Evolutionary conservation across 2,888 invertebrate species (phyloP).

Genomic region (Tetragonula carbonaria): DNA sequence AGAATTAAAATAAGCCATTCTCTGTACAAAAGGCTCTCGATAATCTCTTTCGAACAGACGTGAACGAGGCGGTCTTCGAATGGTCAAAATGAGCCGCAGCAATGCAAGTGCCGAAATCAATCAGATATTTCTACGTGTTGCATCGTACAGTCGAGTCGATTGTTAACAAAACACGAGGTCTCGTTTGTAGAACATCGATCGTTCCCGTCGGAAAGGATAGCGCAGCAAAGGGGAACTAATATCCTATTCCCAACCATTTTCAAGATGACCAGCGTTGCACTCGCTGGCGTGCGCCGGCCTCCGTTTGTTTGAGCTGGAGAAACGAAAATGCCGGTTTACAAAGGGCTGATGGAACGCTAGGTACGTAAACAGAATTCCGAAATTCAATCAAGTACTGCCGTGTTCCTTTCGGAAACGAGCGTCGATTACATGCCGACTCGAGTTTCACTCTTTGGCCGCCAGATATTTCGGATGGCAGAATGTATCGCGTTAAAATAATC

Average conservation of each 20-base stretch:
- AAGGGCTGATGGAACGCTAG: slow-evolving; percentile 48
- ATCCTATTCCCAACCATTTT: slow-evolving; percentile 29
- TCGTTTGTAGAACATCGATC: slow-evolving; percentile 23
- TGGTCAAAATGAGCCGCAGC: not conserved
- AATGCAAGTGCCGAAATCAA: not conserved
- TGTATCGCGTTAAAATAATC: not conserved
- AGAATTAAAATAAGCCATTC: too few relatives aligned
- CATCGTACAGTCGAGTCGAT: not conserved
- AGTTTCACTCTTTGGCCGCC: not conserved
- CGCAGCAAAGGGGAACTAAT: slow-evolving; percentile 1
- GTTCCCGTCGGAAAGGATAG: not conserved
- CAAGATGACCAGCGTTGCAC: slow-evolving; percentile 8
- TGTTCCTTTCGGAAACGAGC: slow-evolving; percentile 34
- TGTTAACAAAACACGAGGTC: slow-evolving; percentile 13
- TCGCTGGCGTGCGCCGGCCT: too few relatives aligned
- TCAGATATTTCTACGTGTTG: slow-evolving; percentile 20
- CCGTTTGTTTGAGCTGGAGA: slow-evolving; percentile 41
- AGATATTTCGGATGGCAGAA: not conserved
- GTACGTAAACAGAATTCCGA: slow-evolving; percentile 53
- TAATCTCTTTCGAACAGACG: not conserved
- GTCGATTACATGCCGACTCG: slow-evolving; percentile 5
- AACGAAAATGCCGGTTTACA: slow-evolving; percentile 52
- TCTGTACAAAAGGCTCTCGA: fast-evolving
- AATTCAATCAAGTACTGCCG: slow-evolving; percentile 30
- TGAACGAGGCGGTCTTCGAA: not conserved